These are phyloP conservation scores for Balanococcus diminutus DNA, from an alignment of 2,888 invertebrate species.

Conservation along the genomic window DNA sequence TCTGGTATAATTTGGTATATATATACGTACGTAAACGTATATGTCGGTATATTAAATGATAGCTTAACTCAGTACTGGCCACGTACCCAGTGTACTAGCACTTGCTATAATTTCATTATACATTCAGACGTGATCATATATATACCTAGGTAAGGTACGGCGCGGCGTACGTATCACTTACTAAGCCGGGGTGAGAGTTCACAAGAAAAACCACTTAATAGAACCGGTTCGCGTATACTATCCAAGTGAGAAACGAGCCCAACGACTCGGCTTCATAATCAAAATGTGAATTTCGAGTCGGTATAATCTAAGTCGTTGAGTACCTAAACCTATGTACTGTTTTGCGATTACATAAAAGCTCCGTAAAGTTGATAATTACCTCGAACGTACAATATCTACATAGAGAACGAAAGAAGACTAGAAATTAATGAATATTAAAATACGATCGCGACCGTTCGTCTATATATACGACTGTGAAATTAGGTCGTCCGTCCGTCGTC, in stretches of 20 bases:
- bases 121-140: neutral
- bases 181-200: slow-evolving; percentile 47
- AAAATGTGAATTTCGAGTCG: slow-evolving; percentile 11
- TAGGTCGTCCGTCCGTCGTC: neutral
- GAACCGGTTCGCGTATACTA: neutral
- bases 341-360: slow-evolving; percentile 1
- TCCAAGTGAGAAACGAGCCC: neutral
- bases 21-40: too few species aligned
- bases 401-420: neutral
- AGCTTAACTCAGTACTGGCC: neutral
- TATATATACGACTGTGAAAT: neutral
- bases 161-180: neutral
- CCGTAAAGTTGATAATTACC: neutral
- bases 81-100: neutral
- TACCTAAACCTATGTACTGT: neutral
- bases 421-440: neutral
- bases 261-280: neutral
- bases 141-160: neutral
- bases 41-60: neutral
- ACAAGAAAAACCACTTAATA: slow-evolving; percentile 44
- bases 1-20: too few species aligned
- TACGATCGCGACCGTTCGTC: neutral
- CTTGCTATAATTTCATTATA: slow-evolving; percentile 2
- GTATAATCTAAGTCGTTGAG: neutral
- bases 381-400: neutral